phyloP scores from a whole-genome alignment of 2,797 vertebrate species.

The Neosilurus hyrtlii region DNA sequence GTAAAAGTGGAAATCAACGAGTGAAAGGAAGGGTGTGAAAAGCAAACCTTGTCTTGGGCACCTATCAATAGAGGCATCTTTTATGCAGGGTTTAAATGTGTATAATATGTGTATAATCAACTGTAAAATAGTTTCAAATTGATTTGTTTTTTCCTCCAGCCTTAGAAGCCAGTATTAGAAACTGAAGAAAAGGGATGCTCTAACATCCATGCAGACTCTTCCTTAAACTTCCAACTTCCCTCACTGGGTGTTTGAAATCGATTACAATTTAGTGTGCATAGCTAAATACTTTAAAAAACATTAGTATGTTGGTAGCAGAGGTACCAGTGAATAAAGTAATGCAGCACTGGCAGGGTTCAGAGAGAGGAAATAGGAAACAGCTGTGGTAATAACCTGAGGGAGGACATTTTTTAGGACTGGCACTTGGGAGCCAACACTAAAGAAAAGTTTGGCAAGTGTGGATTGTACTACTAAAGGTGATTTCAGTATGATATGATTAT shows the following conservation, averaged over 20 bases:
- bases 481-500: constrained; percentile 34
- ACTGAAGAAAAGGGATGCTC: neutral
- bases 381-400: constrained; percentile 58
- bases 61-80: too few relatives aligned
- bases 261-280: constrained; percentile 21
- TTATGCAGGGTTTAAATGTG: too few relatives aligned
- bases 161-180: constrained; percentile 1
- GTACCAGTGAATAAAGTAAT: constrained; percentile 39
- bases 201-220: neutral
- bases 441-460: constrained; percentile 40
- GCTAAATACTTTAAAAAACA: constrained; percentile 34
- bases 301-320: constrained; percentile 37
- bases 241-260: constrained; percentile 36
- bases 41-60: too few relatives aligned
- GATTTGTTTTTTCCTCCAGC: constrained; percentile 52
- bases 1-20: too few relatives aligned
- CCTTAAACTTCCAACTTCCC: neutral
- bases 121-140: constrained; percentile 65
- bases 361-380: constrained; percentile 62
- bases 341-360: constrained; percentile 51
- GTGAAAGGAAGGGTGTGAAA: too few relatives aligned
- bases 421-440: constrained; percentile 35
- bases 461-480: constrained; percentile 24
- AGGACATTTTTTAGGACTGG: constrained; percentile 56
- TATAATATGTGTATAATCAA: too few relatives aligned